Conservation (phyloP, 2,888 invertebrate species). For the Zootermopsis nevadensis region DNA sequence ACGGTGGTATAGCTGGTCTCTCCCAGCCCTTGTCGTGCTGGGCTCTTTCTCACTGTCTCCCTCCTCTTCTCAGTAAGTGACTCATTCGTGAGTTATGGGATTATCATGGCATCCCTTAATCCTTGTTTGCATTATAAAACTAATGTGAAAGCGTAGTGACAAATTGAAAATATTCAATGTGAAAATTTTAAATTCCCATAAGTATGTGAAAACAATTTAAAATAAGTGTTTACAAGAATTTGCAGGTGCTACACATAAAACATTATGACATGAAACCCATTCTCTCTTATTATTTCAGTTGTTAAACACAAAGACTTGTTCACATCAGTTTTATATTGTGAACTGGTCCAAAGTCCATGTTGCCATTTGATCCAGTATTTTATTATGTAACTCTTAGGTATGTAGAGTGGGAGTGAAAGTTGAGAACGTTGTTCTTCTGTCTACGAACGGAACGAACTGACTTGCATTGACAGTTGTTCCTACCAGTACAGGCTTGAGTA, state of each 20-base stretch:
- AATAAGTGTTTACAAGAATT: too few relatives aligned
- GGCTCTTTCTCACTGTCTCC: slow-evolving; percentile 18
- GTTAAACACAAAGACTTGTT: slow-evolving; percentile 1
- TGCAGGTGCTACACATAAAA: not conserved
- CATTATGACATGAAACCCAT: not conserved
- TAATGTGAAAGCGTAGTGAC: not conserved
- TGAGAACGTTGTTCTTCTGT: slow-evolving; percentile 12
- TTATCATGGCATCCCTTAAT: slow-evolving; percentile 29
- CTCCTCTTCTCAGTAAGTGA: slow-evolving; percentile 38
- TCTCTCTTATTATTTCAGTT: not conserved
- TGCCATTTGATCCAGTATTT: slow-evolving; percentile 41
- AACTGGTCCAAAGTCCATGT: slow-evolving; percentile 35
- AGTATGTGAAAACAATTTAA: too few relatives aligned
- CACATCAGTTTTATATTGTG: slow-evolving; percentile 39
- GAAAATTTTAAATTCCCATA: too few relatives aligned
- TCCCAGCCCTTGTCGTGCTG: slow-evolving; percentile 42
- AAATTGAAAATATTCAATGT: too few relatives aligned
- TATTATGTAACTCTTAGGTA: not conserved
- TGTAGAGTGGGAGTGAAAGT: not conserved
- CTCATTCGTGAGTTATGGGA: slow-evolving; percentile 13
- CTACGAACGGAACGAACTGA: not conserved
- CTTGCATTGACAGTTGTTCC: slow-evolving; percentile 25
- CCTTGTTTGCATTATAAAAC: slow-evolving; percentile 25
- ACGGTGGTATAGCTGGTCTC: slow-evolving; percentile 52
- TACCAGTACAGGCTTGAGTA: not conserved